Evolutionary conservation across 2,113 vertebrate genomes (phyloP), one percentile per base, ranked within the genome.

Genomic region (Chionomys nivalis): DNA sequence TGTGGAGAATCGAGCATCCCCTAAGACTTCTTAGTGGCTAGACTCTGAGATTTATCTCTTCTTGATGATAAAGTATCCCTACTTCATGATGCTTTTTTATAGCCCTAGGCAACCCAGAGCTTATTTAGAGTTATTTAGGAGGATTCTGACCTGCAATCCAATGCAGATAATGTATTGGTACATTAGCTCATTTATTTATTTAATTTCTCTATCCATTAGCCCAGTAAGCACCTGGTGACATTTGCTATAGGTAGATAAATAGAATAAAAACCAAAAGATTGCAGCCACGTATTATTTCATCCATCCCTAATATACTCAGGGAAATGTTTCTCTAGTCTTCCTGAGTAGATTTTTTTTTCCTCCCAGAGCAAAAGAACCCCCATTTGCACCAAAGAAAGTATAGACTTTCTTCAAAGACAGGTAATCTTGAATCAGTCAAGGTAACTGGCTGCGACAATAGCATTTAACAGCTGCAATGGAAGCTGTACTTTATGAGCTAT

Each of bases 351-450:
- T 90, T 93, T 90, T 90, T 93, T 58, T 58, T 19, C 17, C 91
- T 92, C 49, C 77, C 1, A 1, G 42, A 95, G 58, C 61, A 82
- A 82, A 96, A 94, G 76, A 92, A 68, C 85, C 89, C 68, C 90
- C 73, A 87, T 96, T 90, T 96, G 65, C 68, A 91, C 94, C 44
- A 95, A 95, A 97, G 68, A 94, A 97, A 97, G 77, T 66, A 81
- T 21, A 92, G 39, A 96, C 61, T 97, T 97, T 89, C 85, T 98
- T 97, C 95, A 97, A 92, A 97, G 83, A 89, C 93, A 65, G 33
- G 93, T 89, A 47, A 93, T 97, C 94, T 81, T 96, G 78, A 98
- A 96, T 89, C 75, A 95, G 79, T 94, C 33, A 79, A 95, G 88
- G 87, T 94, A 58, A 96, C 92, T 89, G 96, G 91, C 87, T 98